phyloP scores from a whole-genome alignment of 2,113 vertebrate genomes.

The Tiliqua scincoides region DNA sequence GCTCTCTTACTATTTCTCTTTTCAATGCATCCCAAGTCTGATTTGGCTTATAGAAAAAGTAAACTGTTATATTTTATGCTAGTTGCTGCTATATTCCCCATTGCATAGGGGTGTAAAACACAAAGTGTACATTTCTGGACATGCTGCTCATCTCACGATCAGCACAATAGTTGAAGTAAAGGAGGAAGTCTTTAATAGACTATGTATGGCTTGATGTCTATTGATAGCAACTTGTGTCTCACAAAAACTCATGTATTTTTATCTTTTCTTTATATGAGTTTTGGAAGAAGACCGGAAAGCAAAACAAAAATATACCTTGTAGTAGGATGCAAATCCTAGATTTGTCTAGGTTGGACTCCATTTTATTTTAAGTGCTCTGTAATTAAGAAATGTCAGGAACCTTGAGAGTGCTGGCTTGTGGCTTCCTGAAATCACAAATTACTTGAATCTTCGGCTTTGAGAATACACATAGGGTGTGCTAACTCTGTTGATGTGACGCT shows the following conservation, averaged over 20 bases:
- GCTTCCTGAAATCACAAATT: conserved; percentile 12
- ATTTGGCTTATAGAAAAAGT: neutral
- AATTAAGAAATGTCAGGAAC: neutral
- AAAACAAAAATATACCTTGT: neutral
- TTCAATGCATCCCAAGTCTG: neutral
- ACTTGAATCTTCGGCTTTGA: neutral
- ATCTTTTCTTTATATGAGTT: conserved; percentile 7
- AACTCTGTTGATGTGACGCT: neutral
- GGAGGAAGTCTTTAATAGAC: neutral
- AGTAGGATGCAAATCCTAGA: neutral
- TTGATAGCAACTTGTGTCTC: neutral
- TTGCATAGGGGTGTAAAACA: neutral
- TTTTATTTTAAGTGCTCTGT: conserved; percentile 24
- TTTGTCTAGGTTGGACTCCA: conserved; percentile 4
- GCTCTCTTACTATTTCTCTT: neutral
- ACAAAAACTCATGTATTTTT: neutral
- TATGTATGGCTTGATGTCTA: neutral
- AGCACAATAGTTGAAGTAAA: neutral
- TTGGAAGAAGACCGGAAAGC: neutral
- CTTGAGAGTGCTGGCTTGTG: neutral
- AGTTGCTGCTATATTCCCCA: neutral
- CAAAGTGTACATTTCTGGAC: neutral
- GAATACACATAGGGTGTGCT: neutral
- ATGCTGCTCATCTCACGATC: neutral
- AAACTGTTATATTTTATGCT: neutral